Base-by-base conservation (phyloP, 2,797 vertebrate species). In the Leuciscus waleckii region DNA sequence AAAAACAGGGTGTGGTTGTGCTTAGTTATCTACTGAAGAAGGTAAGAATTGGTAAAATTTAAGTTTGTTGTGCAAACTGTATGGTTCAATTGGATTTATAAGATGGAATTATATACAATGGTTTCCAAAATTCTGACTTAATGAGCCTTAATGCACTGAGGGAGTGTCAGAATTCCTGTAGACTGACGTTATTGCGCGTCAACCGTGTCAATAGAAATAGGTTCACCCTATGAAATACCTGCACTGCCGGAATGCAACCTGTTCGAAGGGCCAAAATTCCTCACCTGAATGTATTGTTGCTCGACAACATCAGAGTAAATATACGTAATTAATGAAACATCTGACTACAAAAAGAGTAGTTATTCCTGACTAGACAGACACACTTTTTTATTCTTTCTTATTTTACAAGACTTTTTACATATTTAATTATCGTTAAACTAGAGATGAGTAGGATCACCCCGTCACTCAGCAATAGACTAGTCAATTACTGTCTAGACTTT, bases 161-260 rank as follows among this genome's bases (percentile, higher is more conserved):
- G 58, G 81, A 75, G 81, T 75, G 70, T 83, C 70, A 63, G 23
- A 63, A 43, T 73, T 73, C 35, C 26, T 49, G 41, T 37, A 10
- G 56, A 65, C 29, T 37, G 21, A 82, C 0, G 14, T 35, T 82
- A n/a, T 37, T 63, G 73, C 5, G 74, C 13, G 19, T 74, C 54
- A 16, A 61, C 49, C 0, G 0, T 49, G 21, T 7, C 39, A 43
- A 82, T n/a, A 82, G 17, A 61, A 43, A 82, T 39, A 6, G 39
- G 69, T 43, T 71, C 39, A 43, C 21, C 68, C 37, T 41, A 11
- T 70, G 19, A 69, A 39, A 73, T 8, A 43, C 58, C 14, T 56
- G 21, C 17, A 35, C 56, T 51, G 41, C 5, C 7, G 8, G 41
- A 82, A 74, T 51, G 81, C 3, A 8, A 46, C 29, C 70, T 37